A percentile compares a stretch with the other conserved stretches of the same genome.
Evolutionary conservation across 1,140 invertebrate genomes (phyloP).

Genomic region (Chrysomallon squamiferum): DNA sequence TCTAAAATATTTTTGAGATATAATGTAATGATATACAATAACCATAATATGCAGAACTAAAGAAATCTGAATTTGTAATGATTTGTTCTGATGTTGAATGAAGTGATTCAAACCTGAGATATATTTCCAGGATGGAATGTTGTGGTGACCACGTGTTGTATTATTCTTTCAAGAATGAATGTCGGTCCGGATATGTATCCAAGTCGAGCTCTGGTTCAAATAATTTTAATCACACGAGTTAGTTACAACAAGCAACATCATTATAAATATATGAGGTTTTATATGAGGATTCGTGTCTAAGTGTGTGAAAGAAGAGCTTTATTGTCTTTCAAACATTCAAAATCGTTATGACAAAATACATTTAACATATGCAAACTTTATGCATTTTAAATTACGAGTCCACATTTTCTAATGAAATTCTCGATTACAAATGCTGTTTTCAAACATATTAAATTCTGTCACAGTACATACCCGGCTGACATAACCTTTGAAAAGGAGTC

Average conservation of each 20-base stretch:
- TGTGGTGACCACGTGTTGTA: constrained; percentile 73
- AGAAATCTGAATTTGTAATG: background rate
- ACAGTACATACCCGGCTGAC: constrained; percentile 57
- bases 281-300: too few species aligned
- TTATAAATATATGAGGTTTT: constrained; percentile 64
- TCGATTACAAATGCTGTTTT: too few species aligned
- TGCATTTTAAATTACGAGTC: too few species aligned
- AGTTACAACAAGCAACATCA: too few species aligned
- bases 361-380: background rate
- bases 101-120: constrained; percentile 70
- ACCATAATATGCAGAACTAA: too few species aligned
- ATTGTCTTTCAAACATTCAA: too few species aligned
- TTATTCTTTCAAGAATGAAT: constrained; percentile 37
- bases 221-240: constrained; percentile 61
- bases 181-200: constrained; percentile 73
- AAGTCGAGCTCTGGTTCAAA: constrained; percentile 68
- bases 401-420: too few species aligned
- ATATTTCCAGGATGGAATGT: constrained; percentile 76
- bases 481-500: constrained; percentile 85
- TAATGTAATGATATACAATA: too few species aligned
- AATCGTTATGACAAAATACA: too few species aligned
- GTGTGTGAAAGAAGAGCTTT: too few species aligned
- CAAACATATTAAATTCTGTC: background rate
- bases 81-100: background rate
- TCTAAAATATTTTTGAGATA: too few species aligned